Conservation (phyloP, 2,797 vertebrate species). For the Sylvia borin region DNA sequence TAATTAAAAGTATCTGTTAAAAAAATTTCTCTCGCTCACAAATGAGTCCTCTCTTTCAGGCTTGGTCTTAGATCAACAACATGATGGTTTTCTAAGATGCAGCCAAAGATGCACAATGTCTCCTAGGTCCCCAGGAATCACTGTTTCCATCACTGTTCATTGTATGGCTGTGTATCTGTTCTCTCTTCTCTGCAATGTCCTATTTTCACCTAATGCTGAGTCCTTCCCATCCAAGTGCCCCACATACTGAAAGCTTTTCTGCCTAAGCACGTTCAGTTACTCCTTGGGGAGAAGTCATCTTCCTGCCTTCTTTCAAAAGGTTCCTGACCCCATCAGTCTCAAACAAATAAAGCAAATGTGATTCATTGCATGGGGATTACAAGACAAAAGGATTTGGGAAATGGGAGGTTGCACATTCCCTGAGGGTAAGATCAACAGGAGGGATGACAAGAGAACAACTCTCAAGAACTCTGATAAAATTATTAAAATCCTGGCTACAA, state of each 20-base stretch:
- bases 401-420: background rate
- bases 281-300: background rate
- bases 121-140: background rate
- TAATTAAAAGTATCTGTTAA: background rate
- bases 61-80: background rate
- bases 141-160: background rate
- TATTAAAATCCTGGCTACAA: background rate
- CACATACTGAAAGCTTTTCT: background rate
- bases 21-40: background rate
- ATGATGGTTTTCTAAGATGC: background rate
- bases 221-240: background rate
- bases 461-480: background rate
- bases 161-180: background rate
- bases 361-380: background rate
- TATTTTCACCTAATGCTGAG: background rate
- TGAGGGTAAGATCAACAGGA: background rate
- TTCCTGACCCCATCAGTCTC: background rate
- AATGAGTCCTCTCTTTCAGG: background rate
- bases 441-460: background rate
- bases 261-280: background rate
- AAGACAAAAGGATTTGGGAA: slow-evolving; percentile 9
- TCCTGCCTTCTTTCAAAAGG: background rate
- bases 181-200: background rate
- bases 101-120: background rate
- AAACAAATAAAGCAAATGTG: slow-evolving; percentile 17